These are phyloP conservation scores for Pentalonia nigronervosa DNA, from an alignment of 1,140 invertebrate species.

Conservation along the genomic window DNA sequence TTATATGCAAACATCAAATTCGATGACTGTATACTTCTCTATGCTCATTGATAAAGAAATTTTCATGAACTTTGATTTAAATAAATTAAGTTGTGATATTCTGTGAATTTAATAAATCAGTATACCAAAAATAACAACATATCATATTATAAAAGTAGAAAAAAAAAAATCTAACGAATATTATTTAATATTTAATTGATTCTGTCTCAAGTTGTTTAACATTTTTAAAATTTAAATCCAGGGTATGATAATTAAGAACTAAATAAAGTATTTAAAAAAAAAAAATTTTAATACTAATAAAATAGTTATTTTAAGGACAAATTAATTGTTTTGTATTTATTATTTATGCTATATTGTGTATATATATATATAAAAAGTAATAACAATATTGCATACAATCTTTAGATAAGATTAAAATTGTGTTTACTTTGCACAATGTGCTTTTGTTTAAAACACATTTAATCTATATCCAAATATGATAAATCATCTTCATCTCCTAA, in stretches of 20 bases:
- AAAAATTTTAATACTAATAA: background rate
- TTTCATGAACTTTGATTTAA: no score
- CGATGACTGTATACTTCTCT: no score
- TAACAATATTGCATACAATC: background rate
- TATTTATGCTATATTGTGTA: background rate
- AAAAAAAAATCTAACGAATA: no score
- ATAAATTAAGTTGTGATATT: background rate
- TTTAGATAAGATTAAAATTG: background rate
- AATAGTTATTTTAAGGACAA: background rate
- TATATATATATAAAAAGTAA: background rate
- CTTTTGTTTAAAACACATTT: background rate
- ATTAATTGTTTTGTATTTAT: background rate
- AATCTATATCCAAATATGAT: slow-evolving; percentile 44
- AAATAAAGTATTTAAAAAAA: background rate
- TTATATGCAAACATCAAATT: no score
- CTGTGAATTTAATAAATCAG: background rate
- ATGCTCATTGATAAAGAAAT: no score
- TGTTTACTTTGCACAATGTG: background rate
- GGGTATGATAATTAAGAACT: background rate
- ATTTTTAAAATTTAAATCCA: background rate
- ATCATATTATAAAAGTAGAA: no score
- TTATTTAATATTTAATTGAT: background rate
- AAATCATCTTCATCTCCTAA: slow-evolving; percentile 46
- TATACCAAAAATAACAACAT: background rate
- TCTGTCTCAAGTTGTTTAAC: background rate